These are phyloP conservation scores for Oryzias curvinotus DNA, from an alignment of 2,113 vertebrate species.

Conservation along the genomic window DNA sequence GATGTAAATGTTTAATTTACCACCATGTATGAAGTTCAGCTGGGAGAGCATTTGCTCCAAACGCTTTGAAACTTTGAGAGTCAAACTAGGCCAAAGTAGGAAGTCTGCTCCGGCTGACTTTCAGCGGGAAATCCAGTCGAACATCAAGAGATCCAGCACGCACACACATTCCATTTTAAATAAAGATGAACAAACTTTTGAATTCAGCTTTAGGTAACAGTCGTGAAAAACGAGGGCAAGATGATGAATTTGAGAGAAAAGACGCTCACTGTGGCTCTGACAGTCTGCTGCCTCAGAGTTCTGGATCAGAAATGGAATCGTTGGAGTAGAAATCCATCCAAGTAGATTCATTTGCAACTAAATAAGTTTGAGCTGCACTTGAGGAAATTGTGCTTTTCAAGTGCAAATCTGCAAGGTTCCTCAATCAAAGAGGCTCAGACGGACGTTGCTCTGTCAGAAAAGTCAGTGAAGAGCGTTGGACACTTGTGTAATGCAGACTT, in stretches of 20 bases:
- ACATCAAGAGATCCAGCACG: conserved; percentile 13
- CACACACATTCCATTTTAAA: no score
- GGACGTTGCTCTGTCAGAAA: no score
- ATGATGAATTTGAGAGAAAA: neutral
- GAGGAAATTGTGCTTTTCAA: conserved; percentile 10
- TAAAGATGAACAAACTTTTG: no score
- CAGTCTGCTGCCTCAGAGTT: neutral
- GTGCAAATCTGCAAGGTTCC: no score
- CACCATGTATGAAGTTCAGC: conserved; percentile 48
- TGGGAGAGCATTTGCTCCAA: conserved; percentile 19
- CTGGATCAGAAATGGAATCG: conserved; percentile 29
- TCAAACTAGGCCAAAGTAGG: conserved; percentile 32
- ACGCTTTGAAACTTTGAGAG: conserved; percentile 40
- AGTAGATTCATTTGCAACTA: conserved; percentile 49
- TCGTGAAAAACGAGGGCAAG: conserved; percentile 2
- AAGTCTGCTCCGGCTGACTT: conserved; percentile 13
- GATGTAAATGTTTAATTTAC: conserved; percentile 65
- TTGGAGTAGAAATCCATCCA: conserved; percentile 30
- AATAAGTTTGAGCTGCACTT: conserved; percentile 38
- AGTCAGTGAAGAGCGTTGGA: no score
- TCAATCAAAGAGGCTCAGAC: no score
- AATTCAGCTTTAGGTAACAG: neutral
- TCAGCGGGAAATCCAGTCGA: conserved; percentile 6
- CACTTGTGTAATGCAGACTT: neutral
- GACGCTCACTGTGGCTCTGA: neutral